phyloP scores from a whole-genome alignment of 2,888 invertebrate species.

The Pilophorus perplexus region DNA sequence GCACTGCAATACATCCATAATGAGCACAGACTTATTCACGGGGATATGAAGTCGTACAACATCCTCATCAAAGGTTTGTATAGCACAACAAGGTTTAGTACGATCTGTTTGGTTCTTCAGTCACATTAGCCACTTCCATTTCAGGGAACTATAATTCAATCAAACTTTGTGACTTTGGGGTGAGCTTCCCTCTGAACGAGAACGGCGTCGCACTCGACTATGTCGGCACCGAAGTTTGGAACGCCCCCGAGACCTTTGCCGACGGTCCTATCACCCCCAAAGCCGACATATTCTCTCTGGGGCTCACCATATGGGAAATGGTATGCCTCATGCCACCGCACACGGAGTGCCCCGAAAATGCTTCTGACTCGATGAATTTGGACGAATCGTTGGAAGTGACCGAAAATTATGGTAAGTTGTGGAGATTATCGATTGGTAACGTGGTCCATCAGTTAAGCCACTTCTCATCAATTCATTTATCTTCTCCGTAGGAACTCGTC shows the following conservation, averaged over 20 bases:
- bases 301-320: slow-evolving; percentile 79
- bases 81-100: too few species aligned
- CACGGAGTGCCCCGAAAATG: slow-evolving; percentile 8
- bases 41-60: slow-evolving; percentile 82
- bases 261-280: slow-evolving; percentile 62
- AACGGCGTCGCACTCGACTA: slow-evolving; percentile 63
- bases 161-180: slow-evolving; percentile 83
- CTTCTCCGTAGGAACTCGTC: too few species aligned
- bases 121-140: background rate
- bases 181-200: slow-evolving; percentile 67
- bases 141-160: slow-evolving; percentile 66
- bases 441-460: background rate
- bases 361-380: background rate
- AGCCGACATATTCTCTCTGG: slow-evolving; percentile 78
- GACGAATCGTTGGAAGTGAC: slow-evolving; percentile 12
- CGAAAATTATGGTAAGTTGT: slow-evolving; percentile 4
- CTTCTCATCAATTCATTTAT: too few species aligned
- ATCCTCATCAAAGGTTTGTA: slow-evolving; percentile 68
- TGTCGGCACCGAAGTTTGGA: slow-evolving; percentile 75
- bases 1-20: slow-evolving; percentile 77
- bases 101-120: background rate
- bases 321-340: slow-evolving; percentile 66
- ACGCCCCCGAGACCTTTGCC: slow-evolving; percentile 65
- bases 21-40: slow-evolving; percentile 68
- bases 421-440: background rate